Conservation (phyloP, 2,797 vertebrate species). For the Oophaga sylvatica region DNA sequence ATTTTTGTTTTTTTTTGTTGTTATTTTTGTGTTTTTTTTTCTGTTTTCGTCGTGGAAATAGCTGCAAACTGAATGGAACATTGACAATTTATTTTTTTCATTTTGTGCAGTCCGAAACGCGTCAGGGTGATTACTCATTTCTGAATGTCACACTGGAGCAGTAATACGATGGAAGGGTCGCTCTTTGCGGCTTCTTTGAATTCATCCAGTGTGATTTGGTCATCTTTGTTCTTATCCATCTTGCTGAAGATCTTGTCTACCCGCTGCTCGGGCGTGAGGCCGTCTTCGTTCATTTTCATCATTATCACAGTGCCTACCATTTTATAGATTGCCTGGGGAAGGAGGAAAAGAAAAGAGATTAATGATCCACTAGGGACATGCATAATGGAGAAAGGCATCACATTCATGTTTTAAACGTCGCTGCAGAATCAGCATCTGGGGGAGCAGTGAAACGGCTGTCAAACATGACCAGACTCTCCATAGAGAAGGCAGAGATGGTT, state of each 20-base stretch:
- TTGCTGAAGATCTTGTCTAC: slow-evolving; percentile 99
- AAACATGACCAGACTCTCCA: too few species aligned
- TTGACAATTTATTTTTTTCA: slow-evolving; percentile 74
- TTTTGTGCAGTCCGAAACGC: slow-evolving; percentile 88
- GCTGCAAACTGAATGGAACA: slow-evolving; percentile 99
- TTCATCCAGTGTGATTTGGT: slow-evolving; percentile 98
- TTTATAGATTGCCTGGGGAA: slow-evolving; percentile 95
- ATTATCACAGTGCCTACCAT: slow-evolving; percentile 99
- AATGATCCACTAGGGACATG: background rate
- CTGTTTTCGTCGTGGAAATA: slow-evolving; percentile 81
- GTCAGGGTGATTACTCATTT: slow-evolving; percentile 83
- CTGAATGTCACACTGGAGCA: slow-evolving; percentile 99
- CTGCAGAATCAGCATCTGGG: too few species aligned
- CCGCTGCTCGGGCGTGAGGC: slow-evolving; percentile 94
- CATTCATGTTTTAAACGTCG: background rate
- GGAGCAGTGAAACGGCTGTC: too few species aligned
- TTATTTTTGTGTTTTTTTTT: slow-evolving; percentile 48
- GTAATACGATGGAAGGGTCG: slow-evolving; percentile 98
- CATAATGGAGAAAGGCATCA: background rate
- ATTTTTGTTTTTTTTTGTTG: slow-evolving; percentile 38
- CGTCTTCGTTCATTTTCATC: slow-evolving; percentile 99
- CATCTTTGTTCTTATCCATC: slow-evolving; percentile 99
- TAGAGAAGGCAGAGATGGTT: too few species aligned
- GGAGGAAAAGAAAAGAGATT: slow-evolving; percentile 57
- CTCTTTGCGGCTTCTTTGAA: slow-evolving; percentile 99